A percentile compares a stretch with the other conserved stretches of the same genome.
These are phyloP conservation scores for Lonchura striata DNA, from an alignment of 2,113 vertebrate genomes.

Conservation along the genomic window DNA sequence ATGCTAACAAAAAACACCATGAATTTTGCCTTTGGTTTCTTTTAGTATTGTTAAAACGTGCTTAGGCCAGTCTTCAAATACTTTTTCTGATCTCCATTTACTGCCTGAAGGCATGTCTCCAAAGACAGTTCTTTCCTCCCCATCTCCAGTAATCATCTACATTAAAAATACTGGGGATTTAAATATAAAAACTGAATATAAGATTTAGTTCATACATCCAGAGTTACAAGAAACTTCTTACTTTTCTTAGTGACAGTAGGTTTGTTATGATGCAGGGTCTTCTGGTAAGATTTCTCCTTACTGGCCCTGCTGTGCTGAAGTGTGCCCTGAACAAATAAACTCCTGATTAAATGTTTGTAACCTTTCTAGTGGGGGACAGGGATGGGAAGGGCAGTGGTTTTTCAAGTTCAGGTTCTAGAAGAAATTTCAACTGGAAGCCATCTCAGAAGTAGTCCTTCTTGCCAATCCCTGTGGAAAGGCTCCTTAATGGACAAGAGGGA, in stretches of 20 bases:
- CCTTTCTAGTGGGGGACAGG: not conserved
- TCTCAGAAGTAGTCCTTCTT: not conserved
- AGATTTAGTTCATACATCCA: not conserved
- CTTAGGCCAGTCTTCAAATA: not conserved
- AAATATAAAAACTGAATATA: not conserved
- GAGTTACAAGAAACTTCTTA: conserved; percentile 29
- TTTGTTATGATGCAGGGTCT: conserved; percentile 18
- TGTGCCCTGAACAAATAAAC: not conserved
- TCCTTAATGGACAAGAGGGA: not conserved
- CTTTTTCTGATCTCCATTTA: conserved; percentile 6
- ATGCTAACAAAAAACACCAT: not conserved
- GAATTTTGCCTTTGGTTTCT: conserved; percentile 15
- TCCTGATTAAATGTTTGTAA: not conserved
- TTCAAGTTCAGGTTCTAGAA: not conserved
- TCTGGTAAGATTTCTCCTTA: conserved; percentile 6
- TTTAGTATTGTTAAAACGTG: conserved; percentile 30
- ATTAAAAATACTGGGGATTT: not conserved
- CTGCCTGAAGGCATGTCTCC: not conserved
- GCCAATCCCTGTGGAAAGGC: not conserved
- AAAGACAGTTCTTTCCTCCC: not conserved
- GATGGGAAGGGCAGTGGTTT: not conserved
- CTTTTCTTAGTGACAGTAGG: conserved; percentile 32
- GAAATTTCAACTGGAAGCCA: not conserved
- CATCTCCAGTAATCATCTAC: not conserved
- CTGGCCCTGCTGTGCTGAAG: not conserved